Evolutionary conservation across 2,888 invertebrate species (phyloP).

Genomic region (Drosophila nr. medialis): DNA sequence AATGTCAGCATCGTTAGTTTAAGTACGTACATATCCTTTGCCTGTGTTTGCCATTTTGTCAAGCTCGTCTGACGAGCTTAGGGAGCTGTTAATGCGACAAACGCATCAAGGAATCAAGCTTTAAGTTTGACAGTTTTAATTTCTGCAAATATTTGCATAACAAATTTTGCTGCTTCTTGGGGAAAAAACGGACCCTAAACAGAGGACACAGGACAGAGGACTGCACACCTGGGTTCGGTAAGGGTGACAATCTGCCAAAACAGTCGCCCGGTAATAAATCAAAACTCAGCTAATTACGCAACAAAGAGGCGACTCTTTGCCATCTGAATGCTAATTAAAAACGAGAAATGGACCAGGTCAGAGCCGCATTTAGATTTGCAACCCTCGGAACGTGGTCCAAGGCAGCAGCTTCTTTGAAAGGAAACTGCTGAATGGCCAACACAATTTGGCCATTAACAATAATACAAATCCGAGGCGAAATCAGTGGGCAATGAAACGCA

Average conservation of each 20-base stretch:
- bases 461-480: conserved; percentile 65
- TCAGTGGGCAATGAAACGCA: conserved; percentile 72
- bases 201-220: conserved; percentile 9
- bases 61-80: conserved; percentile 12
- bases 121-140: conserved; percentile 66
- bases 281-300: conserved; percentile 81
- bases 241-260: conserved; percentile 54
- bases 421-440: conserved; percentile 52
- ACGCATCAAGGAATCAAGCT: conserved; percentile 44
- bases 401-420: conserved; percentile 22
- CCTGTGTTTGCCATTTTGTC: neutral
- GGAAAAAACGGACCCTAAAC: conserved; percentile 4
- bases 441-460: conserved; percentile 77
- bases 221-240: conserved; percentile 49
- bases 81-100: conserved; percentile 5
- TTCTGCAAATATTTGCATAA: conserved; percentile 73
- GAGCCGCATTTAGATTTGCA: conserved; percentile 49
- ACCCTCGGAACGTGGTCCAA: conserved; percentile 29
- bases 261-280: conserved; percentile 68
- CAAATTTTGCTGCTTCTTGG: conserved; percentile 41
- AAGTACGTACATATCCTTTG: neutral
- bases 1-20: neutral
- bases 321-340: conserved; percentile 80
- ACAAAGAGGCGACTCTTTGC: conserved; percentile 73
- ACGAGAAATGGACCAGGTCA: conserved; percentile 32